Base-by-base conservation (phyloP, 2,113 vertebrate genomes). In the Canis aureus region DNA sequence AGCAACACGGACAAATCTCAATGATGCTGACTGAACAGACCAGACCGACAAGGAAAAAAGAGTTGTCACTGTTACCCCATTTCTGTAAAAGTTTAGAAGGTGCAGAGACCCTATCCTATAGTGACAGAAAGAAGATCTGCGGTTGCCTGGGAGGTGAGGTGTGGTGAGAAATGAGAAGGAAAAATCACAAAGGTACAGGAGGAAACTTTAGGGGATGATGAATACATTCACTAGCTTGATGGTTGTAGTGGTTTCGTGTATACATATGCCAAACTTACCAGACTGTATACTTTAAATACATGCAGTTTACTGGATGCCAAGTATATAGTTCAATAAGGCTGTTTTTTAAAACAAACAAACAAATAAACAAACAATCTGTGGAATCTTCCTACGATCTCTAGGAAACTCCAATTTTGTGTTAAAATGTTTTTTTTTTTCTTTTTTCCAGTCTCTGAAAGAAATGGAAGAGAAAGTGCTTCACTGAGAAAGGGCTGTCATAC, bases 401-500 rank as follows among this genome's bases (percentile, higher is more conserved):
- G 83, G n/a, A 88, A 94, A 35, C 81, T 90, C 38, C 25, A 81
- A 66, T 91, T 95, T 78, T 94, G 25, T 96, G 78, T 78, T 81
- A 91, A 87, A 86, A 43, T 95, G 59, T 62, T 95, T 66, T 73
- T 59, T 94, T 51, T 95, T 69, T 55, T 57, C 17, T 79, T 89
- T 88, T 91, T 53, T 89, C 9, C n/a, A 89, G n/a, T 86, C 1
- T 5, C 15, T 20, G 43, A 78, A 93, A 93, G 43, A 88, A 83
- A 74, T 55, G 38, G 80, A 71, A 82, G 92, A 83, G 49, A 73
- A 91, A 95, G 49, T 67, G 35, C 8, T 17, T 91, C 27, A 74
- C 0, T 81, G n/a, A 82, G 55, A 53, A 86, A 92, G 83, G 11
- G 13, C 22, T 60, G 22, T 74, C 17, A 6, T n/a, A 27, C 13